These are phyloP conservation scores for Poecilia latipinna DNA, from an alignment of 2,113 vertebrate species.

Conservation along the genomic window DNA sequence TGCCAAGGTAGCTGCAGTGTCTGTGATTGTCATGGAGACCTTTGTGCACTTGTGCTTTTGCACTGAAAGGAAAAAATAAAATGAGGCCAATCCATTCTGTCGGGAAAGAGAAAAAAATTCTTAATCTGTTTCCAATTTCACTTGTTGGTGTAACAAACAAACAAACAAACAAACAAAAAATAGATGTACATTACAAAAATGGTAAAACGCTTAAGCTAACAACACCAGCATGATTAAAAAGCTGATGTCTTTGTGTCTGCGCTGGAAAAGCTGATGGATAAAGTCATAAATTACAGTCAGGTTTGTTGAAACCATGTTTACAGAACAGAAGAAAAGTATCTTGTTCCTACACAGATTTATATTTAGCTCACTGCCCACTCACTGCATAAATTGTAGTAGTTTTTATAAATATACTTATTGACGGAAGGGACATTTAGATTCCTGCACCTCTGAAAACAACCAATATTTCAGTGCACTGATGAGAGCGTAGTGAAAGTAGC, in stretches of 20 bases:
- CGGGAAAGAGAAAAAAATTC: neutral
- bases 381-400: neutral
- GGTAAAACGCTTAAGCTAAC: neutral
- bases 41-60: neutral
- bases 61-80: neutral
- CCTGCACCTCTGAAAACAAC: too few species aligned
- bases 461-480: neutral
- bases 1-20: slow-evolving; percentile 57
- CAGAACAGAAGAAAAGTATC: neutral
- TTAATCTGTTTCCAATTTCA: neutral
- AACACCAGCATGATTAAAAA: neutral
- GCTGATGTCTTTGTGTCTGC: neutral
- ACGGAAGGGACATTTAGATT: neutral
- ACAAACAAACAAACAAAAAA: neutral
- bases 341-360: neutral
- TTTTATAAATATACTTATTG: neutral
- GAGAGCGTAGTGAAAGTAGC: neutral
- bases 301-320: neutral
- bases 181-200: neutral
- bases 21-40: slow-evolving; percentile 34
- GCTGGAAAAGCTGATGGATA: neutral
- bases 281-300: neutral
- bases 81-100: neutral
- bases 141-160: neutral
- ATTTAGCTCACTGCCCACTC: neutral